These are phyloP conservation scores for Siniperca obscura DNA, from an alignment of 2,797 vertebrate species.

Conservation along the genomic window DNA sequence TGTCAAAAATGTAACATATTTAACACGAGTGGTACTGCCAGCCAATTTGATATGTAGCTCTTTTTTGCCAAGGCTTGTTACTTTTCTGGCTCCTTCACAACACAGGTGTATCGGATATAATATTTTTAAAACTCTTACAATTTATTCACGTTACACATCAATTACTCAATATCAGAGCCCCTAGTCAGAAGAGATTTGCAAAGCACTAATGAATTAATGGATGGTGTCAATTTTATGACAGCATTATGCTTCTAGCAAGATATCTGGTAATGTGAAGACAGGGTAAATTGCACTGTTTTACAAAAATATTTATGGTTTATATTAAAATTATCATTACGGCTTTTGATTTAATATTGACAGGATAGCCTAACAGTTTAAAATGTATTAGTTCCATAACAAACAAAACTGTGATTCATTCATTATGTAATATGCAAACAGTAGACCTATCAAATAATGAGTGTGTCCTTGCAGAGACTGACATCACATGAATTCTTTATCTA, in stretches of 20 bases:
- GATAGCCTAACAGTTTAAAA: neutral
- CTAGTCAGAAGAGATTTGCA: slow-evolving; percentile 3
- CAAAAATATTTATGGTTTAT: neutral
- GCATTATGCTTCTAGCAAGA: neutral
- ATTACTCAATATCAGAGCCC: neutral
- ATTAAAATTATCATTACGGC: neutral
- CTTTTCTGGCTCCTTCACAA: neutral
- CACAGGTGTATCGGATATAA: neutral
- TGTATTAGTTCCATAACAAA: neutral
- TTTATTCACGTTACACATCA: slow-evolving; percentile 8
- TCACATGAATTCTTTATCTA: neutral
- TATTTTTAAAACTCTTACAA: neutral
- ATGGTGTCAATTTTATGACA: neutral
- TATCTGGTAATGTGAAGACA: neutral
- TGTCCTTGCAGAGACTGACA: neutral
- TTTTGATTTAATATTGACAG: neutral
- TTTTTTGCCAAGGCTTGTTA: neutral
- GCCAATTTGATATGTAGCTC: slow-evolving; percentile 2
- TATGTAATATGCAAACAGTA: neutral
- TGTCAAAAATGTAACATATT: slow-evolving; percentile 19
- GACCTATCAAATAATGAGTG: neutral
- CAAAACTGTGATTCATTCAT: neutral
- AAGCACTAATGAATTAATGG: slow-evolving; percentile 4
- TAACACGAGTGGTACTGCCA: slow-evolving; percentile 2
- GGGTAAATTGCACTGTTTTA: neutral